These are phyloP conservation scores for Eupithecia subfuscata DNA, from an alignment of 2,888 invertebrate species.

Conservation along the genomic window DNA sequence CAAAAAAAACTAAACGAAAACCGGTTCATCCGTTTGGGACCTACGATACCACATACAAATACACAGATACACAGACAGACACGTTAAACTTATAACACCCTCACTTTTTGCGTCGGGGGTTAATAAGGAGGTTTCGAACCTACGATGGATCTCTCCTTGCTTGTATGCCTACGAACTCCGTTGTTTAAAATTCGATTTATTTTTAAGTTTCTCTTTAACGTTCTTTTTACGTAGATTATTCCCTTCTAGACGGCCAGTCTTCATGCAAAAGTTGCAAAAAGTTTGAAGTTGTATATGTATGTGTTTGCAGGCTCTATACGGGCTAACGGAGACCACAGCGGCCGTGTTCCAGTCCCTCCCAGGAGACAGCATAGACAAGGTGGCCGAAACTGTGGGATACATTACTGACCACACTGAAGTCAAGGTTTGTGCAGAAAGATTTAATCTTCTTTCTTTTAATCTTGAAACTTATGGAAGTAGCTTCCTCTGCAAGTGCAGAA, in stretches of 20 bases:
- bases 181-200: background rate
- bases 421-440: constrained; percentile 64
- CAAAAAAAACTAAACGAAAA: no score
- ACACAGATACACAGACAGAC: no score
- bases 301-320: constrained; percentile 82
- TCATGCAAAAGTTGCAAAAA: background rate
- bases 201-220: no score
- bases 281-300: background rate
- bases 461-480: background rate
- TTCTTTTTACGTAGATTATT: background rate
- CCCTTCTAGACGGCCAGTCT: background rate
- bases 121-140: no score
- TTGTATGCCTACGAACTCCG: background rate
- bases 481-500: no score
- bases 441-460: no score
- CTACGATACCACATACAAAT: no score
- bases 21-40: no score
- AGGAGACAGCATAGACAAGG: constrained; percentile 77
- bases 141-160: background rate
- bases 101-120: no score
- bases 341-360: constrained; percentile 82
- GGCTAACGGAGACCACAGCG: constrained; percentile 86
- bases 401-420: constrained; percentile 85
- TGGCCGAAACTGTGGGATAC: constrained; percentile 85
- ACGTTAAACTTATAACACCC: no score